Conservation (phyloP, 2,888 invertebrate genomes). For the Eudemis profundana region DNA sequence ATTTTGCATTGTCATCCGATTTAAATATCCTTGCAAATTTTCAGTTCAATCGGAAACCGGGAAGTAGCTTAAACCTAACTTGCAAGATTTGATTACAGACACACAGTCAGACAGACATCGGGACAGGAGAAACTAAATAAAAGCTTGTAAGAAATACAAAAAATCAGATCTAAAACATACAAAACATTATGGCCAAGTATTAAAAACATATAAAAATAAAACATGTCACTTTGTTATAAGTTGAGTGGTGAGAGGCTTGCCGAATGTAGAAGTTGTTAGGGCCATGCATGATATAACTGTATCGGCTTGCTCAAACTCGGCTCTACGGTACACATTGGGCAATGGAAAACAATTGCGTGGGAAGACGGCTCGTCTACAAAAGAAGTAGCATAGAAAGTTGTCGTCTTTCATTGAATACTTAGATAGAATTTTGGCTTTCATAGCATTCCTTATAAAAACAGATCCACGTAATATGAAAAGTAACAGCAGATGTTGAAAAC, state of each 20-base stretch:
- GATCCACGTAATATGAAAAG: conserved; percentile 16
- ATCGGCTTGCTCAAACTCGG: conserved; percentile 50
- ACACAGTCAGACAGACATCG: too few relatives aligned
- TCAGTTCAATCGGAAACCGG: too few relatives aligned
- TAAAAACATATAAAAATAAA: neutral
- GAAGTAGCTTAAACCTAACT: too few relatives aligned
- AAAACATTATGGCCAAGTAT: neutral
- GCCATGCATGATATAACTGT: conserved; percentile 40
- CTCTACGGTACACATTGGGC: conserved; percentile 50
- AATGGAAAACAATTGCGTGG: conserved; percentile 71
- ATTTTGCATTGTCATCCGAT: too few relatives aligned
- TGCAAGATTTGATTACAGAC: too few relatives aligned
- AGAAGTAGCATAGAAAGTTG: conserved; percentile 63
- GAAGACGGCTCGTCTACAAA: conserved; percentile 65
- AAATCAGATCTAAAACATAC: neutral
- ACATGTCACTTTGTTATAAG: neutral
- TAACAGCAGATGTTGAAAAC: conserved; percentile 28
- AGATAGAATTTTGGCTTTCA: conserved; percentile 36
- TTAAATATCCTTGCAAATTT: too few relatives aligned
- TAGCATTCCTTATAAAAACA: conserved; percentile 38
- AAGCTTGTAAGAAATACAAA: too few relatives aligned
- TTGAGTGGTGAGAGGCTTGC: neutral
- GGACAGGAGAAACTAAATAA: too few relatives aligned
- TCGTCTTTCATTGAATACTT: conserved; percentile 48
- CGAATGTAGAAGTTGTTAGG: conserved; percentile 12